A percentile compares a stretch with the other conserved stretches of the same genome.
phyloP scores from a whole-genome alignment of 1,140 invertebrate species.

The Ectropis grisescens region DNA sequence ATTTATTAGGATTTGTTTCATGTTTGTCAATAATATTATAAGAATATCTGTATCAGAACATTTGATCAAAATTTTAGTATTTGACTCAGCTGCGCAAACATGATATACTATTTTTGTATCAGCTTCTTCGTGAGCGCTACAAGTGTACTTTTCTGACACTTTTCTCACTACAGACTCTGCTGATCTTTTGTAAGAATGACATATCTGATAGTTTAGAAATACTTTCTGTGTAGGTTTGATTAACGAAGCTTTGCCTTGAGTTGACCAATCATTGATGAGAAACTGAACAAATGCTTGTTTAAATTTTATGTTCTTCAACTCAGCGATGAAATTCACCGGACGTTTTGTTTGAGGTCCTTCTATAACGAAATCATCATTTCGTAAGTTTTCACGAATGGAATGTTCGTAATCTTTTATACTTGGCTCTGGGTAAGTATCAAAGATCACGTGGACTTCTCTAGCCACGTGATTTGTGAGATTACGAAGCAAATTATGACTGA shows the following conservation, averaged over 20 bases:
- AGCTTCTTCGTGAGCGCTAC: slow-evolving; percentile 10
- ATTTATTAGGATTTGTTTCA: slow-evolving; percentile 22
- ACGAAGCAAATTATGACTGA: neutral
- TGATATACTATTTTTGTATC: slow-evolving; percentile 9
- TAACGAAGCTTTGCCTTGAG: slow-evolving; percentile 1
- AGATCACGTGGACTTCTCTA: slow-evolving; percentile 14
- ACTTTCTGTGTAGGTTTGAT: slow-evolving; percentile 13
- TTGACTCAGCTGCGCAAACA: neutral
- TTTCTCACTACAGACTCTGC: slow-evolving; percentile 5
- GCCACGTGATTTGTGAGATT: slow-evolving; percentile 5
- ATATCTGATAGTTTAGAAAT: slow-evolving; percentile 8
- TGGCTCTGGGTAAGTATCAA: slow-evolving; percentile 19
- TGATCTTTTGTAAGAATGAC: slow-evolving; percentile 6
- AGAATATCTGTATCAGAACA: slow-evolving; percentile 2
- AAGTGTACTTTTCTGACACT: slow-evolving; percentile 8
- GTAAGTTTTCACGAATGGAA: slow-evolving; percentile 1
- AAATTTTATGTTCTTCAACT: slow-evolving; percentile 22
- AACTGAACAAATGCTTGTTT: slow-evolving; percentile 24
- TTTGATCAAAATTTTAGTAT: neutral
- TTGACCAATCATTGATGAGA: slow-evolving; percentile 10
- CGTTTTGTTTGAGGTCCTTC: too few species aligned
- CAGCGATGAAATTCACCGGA: slow-evolving; percentile 12
- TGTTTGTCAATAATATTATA: slow-evolving; percentile 29
- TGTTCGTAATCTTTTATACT: slow-evolving; percentile 21
- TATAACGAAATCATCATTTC: too few species aligned